Evolutionary conservation across 2,888 invertebrate genomes (phyloP).

Genomic region (Actias luna): DNA sequence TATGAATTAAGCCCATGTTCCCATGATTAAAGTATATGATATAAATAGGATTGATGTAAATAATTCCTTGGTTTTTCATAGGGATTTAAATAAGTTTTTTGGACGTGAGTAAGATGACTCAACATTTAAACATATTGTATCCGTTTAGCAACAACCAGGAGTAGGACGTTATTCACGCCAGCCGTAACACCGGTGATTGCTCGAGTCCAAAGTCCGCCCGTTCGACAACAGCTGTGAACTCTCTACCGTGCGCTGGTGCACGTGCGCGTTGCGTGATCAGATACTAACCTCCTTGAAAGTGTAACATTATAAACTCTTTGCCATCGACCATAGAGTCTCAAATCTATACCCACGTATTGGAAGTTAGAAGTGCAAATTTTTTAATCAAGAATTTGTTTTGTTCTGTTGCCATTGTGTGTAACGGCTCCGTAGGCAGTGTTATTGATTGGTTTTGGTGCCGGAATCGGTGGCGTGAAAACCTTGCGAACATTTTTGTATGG

Average conservation of each 20-base stretch:
- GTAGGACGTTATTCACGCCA: constrained; percentile 51
- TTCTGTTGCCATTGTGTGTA: constrained; percentile 16
- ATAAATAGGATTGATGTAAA: neutral
- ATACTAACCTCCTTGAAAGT: constrained; percentile 22
- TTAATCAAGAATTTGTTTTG: constrained; percentile 28
- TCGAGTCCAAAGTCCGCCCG: constrained; percentile 72
- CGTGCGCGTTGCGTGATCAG: constrained; percentile 67
- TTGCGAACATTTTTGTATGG: neutral
- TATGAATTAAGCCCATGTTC: no score
- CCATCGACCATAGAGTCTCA: neutral
- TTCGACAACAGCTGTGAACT: constrained; percentile 67
- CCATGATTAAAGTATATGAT: no score
- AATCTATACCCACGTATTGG: constrained; percentile 15
- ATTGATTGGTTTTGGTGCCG: constrained; percentile 13
- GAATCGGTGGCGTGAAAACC: constrained; percentile 8
- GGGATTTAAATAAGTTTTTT: neutral
- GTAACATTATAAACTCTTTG: constrained; percentile 31
- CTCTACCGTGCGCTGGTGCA: constrained; percentile 52
- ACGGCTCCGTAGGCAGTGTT: constrained; percentile 6
- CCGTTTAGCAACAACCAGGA: constrained; percentile 33
- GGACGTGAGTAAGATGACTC: constrained; percentile 26
- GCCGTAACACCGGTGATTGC: constrained; percentile 68
- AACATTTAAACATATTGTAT: constrained; percentile 39
- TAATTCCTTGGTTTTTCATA: neutral
- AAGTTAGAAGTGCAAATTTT: constrained; percentile 24